Percentiles rank a stretch among this genome's conserved stretches.
Conservation (phyloP, 2,113 vertebrate genomes). For the Misgurnus anguillicaudatus region DNA sequence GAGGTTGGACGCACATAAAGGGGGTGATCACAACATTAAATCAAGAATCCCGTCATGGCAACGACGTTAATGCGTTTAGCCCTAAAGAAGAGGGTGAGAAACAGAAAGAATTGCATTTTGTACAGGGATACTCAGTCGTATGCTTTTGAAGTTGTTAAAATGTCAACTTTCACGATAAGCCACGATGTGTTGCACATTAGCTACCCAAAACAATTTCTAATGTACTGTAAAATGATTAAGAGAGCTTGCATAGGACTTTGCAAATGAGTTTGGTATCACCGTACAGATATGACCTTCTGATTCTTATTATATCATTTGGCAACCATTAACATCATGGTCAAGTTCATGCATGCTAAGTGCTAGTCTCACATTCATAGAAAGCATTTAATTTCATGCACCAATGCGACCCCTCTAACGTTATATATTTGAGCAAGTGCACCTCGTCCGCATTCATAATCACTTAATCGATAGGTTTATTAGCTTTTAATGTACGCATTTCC, state of each 20-base stretch:
- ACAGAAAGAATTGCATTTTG: background rate
- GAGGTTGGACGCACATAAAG: background rate
- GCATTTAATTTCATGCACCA: background rate
- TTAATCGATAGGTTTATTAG: background rate
- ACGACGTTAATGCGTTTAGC: conserved; percentile 64
- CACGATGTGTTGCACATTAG: conserved; percentile 4
- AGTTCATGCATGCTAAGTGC: background rate
- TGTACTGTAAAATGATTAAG: background rate
- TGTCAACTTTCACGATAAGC: conserved; percentile 8
- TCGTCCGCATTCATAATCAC: too few species aligned
- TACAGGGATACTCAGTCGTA: background rate
- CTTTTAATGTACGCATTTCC: background rate
- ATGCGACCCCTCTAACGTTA: background rate
- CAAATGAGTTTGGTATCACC: background rate
- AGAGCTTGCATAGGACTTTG: background rate
- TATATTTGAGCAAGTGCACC: too few species aligned
- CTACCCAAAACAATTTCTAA: background rate
- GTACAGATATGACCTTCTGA: background rate
- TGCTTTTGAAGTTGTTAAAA: background rate
- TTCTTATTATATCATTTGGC: background rate
- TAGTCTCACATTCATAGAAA: background rate
- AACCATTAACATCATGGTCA: background rate
- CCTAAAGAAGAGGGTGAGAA: conserved; percentile 70
- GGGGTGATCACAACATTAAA: background rate
- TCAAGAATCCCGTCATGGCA: conserved; percentile 63